Base-by-base conservation (phyloP, 2,888 invertebrate genomes). In the Eumerus sabulonum region DNA sequence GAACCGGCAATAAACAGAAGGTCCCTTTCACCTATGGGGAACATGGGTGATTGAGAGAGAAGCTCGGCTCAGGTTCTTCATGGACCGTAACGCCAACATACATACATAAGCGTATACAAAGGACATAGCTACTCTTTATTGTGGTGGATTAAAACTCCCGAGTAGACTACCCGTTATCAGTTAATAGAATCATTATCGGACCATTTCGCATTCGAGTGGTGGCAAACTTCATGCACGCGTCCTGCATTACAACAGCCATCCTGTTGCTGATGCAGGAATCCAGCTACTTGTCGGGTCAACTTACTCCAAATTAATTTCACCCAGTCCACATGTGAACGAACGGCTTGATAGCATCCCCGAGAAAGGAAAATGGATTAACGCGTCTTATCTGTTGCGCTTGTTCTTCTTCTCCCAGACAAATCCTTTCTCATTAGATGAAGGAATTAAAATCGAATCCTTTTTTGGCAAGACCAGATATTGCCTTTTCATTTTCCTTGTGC, bases 301-400 rank as follows among this genome's bases (percentile, higher is more conserved):
- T 85, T 83, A 83, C 84, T 85, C 83, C 83, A 86, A 86, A 86
- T 86, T 86, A 85, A 85, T 85, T 85, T 68, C 68, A 38, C 42
- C 11, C 67, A 9, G 12, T 5, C 38, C 13, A n/a, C 1, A 27
- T 13, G 4, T 17, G 17, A 9, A 27, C 7, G 17, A 9, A 27
- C 7, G 27, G 3, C 27, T 27, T 7, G n/a, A 9, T 5, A 40
- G 1, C 2, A 27, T 12, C 48, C 47, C 9, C 4, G 4, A 19
- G 27, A 36, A 27, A 47, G 45, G 16, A 11, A 54, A 63, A 64
- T 45, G 74, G 74, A 79, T 79, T 74, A 79, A 74, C 54, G 50
- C 51, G 64, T 74, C 68, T 74, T 79, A 79, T 79, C 79, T 79
- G 79, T 79, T 79, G 79, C 79, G 54, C 74, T 79, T 51, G 68